Conservation (phyloP, 2,888 invertebrate genomes). For the Argyresthia goedartella region DNA sequence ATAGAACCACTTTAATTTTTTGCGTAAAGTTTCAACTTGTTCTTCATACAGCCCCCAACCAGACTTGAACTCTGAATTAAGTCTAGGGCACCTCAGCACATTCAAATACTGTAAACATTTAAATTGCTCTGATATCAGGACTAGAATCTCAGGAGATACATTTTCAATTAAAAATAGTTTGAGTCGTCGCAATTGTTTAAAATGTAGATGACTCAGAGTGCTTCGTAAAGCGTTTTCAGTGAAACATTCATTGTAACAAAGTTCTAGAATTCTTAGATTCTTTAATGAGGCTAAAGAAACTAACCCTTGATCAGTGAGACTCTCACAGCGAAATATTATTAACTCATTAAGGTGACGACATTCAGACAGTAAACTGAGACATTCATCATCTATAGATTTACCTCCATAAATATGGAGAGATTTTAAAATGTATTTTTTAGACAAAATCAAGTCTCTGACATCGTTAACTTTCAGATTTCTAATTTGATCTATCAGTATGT, state of each 20-base stretch:
- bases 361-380: slow-evolving; percentile 35
- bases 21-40: too few relatives aligned
- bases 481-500: slow-evolving; percentile 56
- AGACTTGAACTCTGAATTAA: too few relatives aligned
- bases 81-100: too few relatives aligned
- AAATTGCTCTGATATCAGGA: slow-evolving; percentile 51
- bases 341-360: slow-evolving; percentile 44
- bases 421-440: slow-evolving; percentile 34
- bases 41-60: too few relatives aligned
- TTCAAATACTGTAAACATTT: slow-evolving; percentile 13
- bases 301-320: slow-evolving; percentile 46
- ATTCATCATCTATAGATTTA: slow-evolving; percentile 40
- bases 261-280: slow-evolving; percentile 38
- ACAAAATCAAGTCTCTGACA: slow-evolving; percentile 35
- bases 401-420: slow-evolving; percentile 53
- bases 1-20: too few relatives aligned
- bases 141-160: slow-evolving; percentile 45
- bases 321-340: slow-evolving; percentile 51
- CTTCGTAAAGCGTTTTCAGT: slow-evolving; percentile 36
- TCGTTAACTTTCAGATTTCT: slow-evolving; percentile 36
- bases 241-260: slow-evolving; percentile 57
- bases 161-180: slow-evolving; percentile 53
- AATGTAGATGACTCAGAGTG: slow-evolving; percentile 34
- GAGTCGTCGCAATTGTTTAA: slow-evolving; percentile 39
- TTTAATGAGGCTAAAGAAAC: slow-evolving; percentile 30